Conservation (phyloP, 35 echinoderm and acorn worm species). For the Apostichopus japonicus region DNA sequence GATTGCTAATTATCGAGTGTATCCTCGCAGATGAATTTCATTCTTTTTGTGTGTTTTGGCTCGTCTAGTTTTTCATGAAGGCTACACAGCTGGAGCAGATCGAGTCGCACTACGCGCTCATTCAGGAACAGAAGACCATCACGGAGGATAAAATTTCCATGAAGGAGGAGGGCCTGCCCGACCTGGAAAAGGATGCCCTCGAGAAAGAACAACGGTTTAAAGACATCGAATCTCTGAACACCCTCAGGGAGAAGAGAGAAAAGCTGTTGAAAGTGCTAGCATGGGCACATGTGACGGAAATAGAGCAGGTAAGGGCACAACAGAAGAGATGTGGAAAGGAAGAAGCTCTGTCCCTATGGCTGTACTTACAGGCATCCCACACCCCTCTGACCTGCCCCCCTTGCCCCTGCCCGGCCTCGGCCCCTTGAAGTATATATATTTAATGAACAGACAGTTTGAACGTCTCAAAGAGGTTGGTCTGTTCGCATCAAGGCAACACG, state of each 20-base stretch:
- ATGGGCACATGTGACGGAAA: conserved; percentile 83
- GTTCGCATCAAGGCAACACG: no score
- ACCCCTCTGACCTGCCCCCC: no score
- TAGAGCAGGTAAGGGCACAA: conserved; percentile 71
- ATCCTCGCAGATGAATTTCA: no score
- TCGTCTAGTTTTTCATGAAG: conserved; percentile 84
- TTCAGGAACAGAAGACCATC: conserved; percentile 67
- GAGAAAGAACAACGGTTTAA: conserved; percentile 75
- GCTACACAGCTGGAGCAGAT: conserved; percentile 93
- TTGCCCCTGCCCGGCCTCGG: no score
- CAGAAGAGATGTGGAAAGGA: not conserved
- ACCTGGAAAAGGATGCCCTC: conserved; percentile 70
- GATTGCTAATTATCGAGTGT: no score
- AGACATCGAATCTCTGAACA: conserved; percentile 69
- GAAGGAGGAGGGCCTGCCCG: conserved; percentile 78
- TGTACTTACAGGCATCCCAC: no score
- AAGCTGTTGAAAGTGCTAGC: conserved; percentile 63
- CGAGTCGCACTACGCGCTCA: conserved; percentile 66
- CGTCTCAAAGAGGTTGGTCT: no score
- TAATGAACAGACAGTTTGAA: no score
- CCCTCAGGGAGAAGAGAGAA: conserved; percentile 68
- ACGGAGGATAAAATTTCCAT: conserved; percentile 60
- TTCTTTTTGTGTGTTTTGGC: not conserved
- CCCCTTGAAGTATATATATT: no score
- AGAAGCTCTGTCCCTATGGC: not conserved